phyloP scores from a whole-genome alignment of 2,888 invertebrate genomes.

The Chaetogeoica ovagalla region DNA sequence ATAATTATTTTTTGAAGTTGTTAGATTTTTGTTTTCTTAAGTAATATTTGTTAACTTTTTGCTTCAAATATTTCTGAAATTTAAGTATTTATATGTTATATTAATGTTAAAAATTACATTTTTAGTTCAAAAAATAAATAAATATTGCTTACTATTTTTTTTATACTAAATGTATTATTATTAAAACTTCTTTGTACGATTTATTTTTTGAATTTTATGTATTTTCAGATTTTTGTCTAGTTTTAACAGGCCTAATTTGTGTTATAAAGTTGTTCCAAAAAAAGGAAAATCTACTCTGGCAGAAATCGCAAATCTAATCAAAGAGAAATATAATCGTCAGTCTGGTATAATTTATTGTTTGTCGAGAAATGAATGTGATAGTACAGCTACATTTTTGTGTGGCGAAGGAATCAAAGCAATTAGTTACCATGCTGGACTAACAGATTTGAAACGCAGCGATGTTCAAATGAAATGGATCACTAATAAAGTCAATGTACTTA shows the following conservation, averaged over 20 bases:
- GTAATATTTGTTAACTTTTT: no score
- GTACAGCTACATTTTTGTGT: slow-evolving; percentile 63
- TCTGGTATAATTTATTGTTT: slow-evolving; percentile 90
- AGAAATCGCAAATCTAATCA: slow-evolving; percentile 70
- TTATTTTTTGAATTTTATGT: slow-evolving; percentile 62
- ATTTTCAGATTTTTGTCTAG: slow-evolving; percentile 81
- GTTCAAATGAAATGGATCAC: slow-evolving; percentile 85
- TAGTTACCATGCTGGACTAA: slow-evolving; percentile 88
- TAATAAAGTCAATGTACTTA: slow-evolving; percentile 72
- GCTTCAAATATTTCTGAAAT: no score
- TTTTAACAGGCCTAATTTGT: slow-evolving; percentile 87
- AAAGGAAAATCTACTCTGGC: slow-evolving; percentile 23
- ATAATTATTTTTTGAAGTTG: no score
- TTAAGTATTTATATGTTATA: no score
- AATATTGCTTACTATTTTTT: not conserved
- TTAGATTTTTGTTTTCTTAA: no score
- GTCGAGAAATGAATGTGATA: slow-evolving; percentile 81
- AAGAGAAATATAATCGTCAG: slow-evolving; percentile 69
- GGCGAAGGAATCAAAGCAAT: slow-evolving; percentile 57
- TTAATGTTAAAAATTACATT: no score
- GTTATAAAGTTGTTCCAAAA: slow-evolving; percentile 69
- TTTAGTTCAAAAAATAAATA: not conserved
- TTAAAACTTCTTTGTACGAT: slow-evolving; percentile 61
- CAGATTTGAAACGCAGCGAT: slow-evolving; percentile 69
- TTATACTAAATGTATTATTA: slow-evolving; percentile 62